Conservation (phyloP, 2,888 invertebrate species). For the Iphiclides podalirius region DNA sequence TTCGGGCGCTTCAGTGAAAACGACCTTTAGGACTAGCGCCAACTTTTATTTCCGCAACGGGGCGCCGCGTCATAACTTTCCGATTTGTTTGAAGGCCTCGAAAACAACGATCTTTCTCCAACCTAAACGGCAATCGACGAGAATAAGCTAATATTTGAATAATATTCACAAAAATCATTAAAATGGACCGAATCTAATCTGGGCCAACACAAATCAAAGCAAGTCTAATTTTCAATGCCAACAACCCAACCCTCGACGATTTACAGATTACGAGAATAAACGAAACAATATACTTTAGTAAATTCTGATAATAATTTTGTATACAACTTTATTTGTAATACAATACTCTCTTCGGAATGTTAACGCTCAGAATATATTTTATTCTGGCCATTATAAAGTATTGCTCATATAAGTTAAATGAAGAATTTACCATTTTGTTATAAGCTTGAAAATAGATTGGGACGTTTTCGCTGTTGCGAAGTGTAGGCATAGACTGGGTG, state of each 20-base stretch:
- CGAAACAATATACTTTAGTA: background rate
- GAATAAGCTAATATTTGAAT: background rate
- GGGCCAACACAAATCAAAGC: too few relatives aligned
- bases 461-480: too few relatives aligned
- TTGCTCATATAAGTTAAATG: background rate
- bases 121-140: background rate
- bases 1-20: too few relatives aligned
- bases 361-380: constrained; percentile 1
- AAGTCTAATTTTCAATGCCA: too few relatives aligned
- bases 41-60: constrained; percentile 5
- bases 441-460: background rate
- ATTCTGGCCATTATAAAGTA: background rate
- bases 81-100: constrained; percentile 3
- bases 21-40: too few relatives aligned
- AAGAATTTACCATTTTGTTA: background rate
- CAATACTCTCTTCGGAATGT: background rate
- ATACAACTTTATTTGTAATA: too few relatives aligned
- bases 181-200: too few relatives aligned
- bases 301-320: background rate
- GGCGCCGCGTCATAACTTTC: constrained; percentile 8
- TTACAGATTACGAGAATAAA: too few relatives aligned
- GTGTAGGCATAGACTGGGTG: background rate
- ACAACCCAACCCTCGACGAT: too few relatives aligned
- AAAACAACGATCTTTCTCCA: background rate
- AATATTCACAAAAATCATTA: too few relatives aligned